phyloP scores from a whole-genome alignment of 2,888 invertebrate species.

The Melieria crassipennis region DNA sequence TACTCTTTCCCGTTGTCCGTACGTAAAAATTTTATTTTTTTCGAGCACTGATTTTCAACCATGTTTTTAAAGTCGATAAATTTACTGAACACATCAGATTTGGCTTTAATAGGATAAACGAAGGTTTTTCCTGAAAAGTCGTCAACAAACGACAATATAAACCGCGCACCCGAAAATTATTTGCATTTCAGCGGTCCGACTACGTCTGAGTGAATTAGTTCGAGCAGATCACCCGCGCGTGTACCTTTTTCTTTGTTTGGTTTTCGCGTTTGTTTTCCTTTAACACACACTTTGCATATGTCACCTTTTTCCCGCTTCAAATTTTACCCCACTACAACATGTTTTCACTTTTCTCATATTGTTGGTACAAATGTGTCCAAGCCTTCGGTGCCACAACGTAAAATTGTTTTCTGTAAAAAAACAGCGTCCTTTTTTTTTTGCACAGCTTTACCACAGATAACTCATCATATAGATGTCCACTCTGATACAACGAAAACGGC shows the following conservation, averaged over 20 bases:
- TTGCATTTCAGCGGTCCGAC: constrained; percentile 26
- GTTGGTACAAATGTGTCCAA: constrained; percentile 40
- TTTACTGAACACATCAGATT: constrained; percentile 41
- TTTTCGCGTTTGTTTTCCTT: constrained; percentile 1
- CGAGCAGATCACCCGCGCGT: constrained; percentile 29
- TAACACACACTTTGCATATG: constrained; percentile 26
- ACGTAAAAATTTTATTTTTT: constrained; percentile 41
- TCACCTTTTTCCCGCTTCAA: constrained; percentile 10
- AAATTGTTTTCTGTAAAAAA: constrained; percentile 20
- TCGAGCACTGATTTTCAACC: constrained; percentile 43
- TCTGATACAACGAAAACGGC: too few relatives aligned
- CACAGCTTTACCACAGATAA: constrained; percentile 28
- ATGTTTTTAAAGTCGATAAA: constrained; percentile 41
- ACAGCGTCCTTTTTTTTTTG: background rate
- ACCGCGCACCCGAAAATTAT: constrained; percentile 29
- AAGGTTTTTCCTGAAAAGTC: constrained; percentile 41
- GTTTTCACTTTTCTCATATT: too few relatives aligned
- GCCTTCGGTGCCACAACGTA: constrained; percentile 44
- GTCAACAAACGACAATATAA: constrained; percentile 27
- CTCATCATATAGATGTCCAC: too few relatives aligned
- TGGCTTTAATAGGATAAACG: constrained; percentile 34
- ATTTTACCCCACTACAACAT: background rate
- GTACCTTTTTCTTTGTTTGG: constrained; percentile 28
- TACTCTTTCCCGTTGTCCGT: constrained; percentile 44
- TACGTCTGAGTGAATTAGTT: constrained; percentile 35